A percentile compares a stretch with the other conserved stretches of the same genome.
Conservation (phyloP, 2,113 vertebrate species). For the Genyomyrus donnyi region DNA sequence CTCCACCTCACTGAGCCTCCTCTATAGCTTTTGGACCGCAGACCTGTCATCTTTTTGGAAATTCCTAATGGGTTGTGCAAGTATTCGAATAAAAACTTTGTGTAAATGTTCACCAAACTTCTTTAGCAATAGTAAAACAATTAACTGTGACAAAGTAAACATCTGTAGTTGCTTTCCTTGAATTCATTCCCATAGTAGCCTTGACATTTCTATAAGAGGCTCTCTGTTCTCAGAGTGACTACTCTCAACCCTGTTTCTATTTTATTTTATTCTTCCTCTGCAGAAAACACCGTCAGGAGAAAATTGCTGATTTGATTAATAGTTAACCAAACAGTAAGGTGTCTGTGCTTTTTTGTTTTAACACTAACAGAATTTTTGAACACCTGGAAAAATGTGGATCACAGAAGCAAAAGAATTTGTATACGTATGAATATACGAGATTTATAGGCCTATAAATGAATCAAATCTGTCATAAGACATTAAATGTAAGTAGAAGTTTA, state of each 20-base stretch:
- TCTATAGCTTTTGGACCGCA: background rate
- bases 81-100: background rate
- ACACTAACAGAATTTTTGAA: background rate
- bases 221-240: background rate
- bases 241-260: background rate
- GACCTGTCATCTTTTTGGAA: background rate
- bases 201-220: background rate
- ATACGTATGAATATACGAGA: background rate
- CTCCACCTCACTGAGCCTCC: background rate
- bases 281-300: background rate
- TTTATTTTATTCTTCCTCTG: background rate
- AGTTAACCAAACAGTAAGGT: background rate
- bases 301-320: background rate
- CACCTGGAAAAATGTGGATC: background rate
- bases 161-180: background rate
- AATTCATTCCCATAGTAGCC: background rate
- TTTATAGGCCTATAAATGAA: background rate
- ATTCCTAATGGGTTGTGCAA: background rate
- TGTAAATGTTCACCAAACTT: background rate
- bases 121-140: background rate
- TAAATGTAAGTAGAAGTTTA: background rate
- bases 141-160: constrained; percentile 6
- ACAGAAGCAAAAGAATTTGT: background rate
- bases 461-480: background rate
- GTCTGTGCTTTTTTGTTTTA: background rate